Base-by-base conservation (phyloP, 53 echinoderm and acorn worm genomes). In the Arbacia lixula region DNA sequence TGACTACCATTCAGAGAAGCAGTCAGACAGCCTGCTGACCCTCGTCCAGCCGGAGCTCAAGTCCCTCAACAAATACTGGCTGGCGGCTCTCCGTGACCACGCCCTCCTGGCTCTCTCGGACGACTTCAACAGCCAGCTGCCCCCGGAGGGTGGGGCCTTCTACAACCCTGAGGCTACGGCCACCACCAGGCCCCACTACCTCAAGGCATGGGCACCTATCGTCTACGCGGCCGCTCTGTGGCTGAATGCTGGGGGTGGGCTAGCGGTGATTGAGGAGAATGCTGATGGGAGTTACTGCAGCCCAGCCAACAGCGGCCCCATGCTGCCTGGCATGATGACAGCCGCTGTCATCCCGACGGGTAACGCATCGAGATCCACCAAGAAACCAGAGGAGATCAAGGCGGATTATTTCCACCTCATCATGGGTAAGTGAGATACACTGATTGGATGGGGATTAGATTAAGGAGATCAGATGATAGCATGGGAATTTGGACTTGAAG, bases 71-170 rank as follows among this genome's bases (percentile, higher is more conserved):
- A 88, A 90, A 60, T 94, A 94, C 86, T 99, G 99, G 99, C 76
- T 99, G 32, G 94, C 99, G 16, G 99, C 94, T 4, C 91, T 99
- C 11, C 76, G 99, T n/a, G 99, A 99, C 89, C 99, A 99, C 26
- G 99, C 99, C 55, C 86, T 99, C 2, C 90, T 99, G 36, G 92
- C 99, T 80, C 77, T 99, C 10, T 92, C 99, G 0, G 73, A 90
- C 4, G 99, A 94, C 46, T 99, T 94, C 35, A 76, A 88, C 88
- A 94, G 99, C 68, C 99, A 99, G 92, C 73, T 99, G 6, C 99
- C 99, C 28, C 72, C 90, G 16, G 92, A 90, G 3, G 99, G 99
- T 19, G 99, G 99, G 32, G 94, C 99, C 42, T 99, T 99, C 83
- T 99, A 99, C 66, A 99, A 92, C 74, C 76, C 99, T 32, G 99